Evolutionary conservation across 1,140 invertebrate genomes (phyloP).

Genomic region (Apis cerana): DNA sequence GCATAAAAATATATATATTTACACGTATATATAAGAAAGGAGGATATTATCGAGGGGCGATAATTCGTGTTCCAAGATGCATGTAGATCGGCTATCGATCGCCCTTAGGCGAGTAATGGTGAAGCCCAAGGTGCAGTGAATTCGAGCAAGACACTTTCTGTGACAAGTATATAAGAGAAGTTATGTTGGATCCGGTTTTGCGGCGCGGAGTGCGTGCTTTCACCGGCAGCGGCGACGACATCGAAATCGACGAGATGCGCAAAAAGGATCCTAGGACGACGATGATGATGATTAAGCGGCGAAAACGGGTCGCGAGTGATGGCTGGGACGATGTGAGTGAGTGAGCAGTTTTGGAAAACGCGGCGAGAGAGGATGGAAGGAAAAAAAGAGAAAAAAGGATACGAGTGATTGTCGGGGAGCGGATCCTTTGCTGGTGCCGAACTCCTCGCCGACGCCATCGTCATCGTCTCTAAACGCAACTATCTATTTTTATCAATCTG

Average conservation of each 20-base stretch:
- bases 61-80: background rate
- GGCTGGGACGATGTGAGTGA: conserved; percentile 62
- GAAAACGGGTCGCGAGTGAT: conserved; percentile 59
- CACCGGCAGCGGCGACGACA: background rate
- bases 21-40: too few relatives aligned
- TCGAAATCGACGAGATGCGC: conserved; percentile 36
- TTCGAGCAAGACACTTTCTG: conserved; percentile 53
- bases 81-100: conserved; percentile 2
- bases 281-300: conserved; percentile 24
- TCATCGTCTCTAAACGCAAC: conserved; percentile 62
- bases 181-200: conserved; percentile 50
- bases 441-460: conserved; percentile 15
- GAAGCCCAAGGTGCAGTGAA: conserved; percentile 43
- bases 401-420: conserved; percentile 55
- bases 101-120: too few relatives aligned
- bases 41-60: background rate
- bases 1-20: too few relatives aligned
- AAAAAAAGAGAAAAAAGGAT: conserved; percentile 48
- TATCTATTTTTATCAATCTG: conserved; percentile 61
- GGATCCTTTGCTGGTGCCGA: conserved; percentile 46
- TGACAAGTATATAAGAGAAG: conserved; percentile 42
- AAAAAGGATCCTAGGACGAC: conserved; percentile 43
- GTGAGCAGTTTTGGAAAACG: conserved; percentile 62
- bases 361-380: too few relatives aligned
- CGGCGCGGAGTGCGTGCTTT: conserved; percentile 48